A percentile compares a stretch with the other conserved stretches of the same genome.
Conservation (phyloP, 2,113 vertebrate genomes). For the Lepus europaeus region DNA sequence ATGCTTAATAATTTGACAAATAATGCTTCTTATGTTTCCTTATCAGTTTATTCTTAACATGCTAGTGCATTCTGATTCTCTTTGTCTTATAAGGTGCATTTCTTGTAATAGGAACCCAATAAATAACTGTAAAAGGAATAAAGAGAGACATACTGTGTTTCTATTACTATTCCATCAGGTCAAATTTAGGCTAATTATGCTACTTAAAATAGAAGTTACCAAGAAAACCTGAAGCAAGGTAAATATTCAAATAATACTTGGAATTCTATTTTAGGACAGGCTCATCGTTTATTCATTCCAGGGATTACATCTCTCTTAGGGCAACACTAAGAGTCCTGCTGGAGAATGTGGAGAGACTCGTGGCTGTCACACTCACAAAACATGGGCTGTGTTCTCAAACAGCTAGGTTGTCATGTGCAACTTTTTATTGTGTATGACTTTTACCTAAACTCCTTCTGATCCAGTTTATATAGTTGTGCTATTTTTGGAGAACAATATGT, state of each 20-base stretch:
- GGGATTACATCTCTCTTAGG: not conserved
- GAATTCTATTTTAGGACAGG: slow-evolving; percentile 23
- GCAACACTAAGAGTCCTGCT: not conserved
- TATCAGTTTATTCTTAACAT: not conserved
- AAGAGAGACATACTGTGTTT: not conserved
- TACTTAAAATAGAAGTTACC: slow-evolving; percentile 58
- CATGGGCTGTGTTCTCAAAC: not conserved
- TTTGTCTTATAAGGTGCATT: not conserved
- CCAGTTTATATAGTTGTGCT: not conserved
- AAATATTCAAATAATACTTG: slow-evolving; percentile 58
- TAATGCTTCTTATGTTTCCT: not conserved
- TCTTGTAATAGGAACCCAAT: not conserved
- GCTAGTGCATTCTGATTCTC: not conserved
- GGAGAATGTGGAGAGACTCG: not conserved
- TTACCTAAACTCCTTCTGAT: not conserved
- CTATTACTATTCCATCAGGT: not conserved
- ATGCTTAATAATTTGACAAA: not conserved
- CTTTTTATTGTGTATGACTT: not conserved
- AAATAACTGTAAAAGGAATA: not conserved
- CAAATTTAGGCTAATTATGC: slow-evolving; percentile 34
- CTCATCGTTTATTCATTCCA: not conserved
- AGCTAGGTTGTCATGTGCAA: not conserved
- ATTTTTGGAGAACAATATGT: not conserved
- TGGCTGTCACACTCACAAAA: not conserved
- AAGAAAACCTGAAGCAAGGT: not conserved